phyloP scores from a whole-genome alignment of 2,888 invertebrate genomes.

The Lithosia quadra region DNA sequence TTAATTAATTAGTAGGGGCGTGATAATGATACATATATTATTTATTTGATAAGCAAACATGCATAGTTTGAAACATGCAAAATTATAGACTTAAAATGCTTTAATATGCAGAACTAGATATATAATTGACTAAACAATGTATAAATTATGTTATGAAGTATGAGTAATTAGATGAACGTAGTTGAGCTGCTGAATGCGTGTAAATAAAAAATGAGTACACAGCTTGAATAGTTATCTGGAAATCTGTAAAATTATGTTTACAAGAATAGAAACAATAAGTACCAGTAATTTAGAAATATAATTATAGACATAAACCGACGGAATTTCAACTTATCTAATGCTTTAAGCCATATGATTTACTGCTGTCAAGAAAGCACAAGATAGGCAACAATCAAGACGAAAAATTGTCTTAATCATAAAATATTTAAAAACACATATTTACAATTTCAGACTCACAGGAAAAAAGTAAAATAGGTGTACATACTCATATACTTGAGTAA shows the following conservation, averaged over 20 bases:
- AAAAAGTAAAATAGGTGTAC: no score
- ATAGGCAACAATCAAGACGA: neutral
- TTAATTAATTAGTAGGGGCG: neutral
- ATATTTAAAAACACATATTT: neutral
- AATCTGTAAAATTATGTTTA: conserved; percentile 26
- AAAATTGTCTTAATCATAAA: no score
- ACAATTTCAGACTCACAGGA: no score
- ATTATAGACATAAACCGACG: neutral
- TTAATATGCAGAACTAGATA: neutral
- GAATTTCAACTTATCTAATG: neutral
- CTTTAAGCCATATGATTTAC: conserved; percentile 4
- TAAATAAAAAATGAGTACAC: conserved; percentile 49
- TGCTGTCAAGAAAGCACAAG: neutral
- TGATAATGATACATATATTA: neutral
- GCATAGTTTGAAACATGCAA: conserved; percentile 5
- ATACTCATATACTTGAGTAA: no score
- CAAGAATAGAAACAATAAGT: neutral
- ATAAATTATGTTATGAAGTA: neutral
- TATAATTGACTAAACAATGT: neutral
- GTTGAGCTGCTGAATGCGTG: conserved; percentile 22
- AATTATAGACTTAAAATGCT: neutral
- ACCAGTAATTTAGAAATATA: neutral
- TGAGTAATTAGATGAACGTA: neutral
- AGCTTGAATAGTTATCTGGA: conserved; percentile 29
- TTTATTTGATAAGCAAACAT: conserved; percentile 3